These are phyloP conservation scores for Catotricha subobsoleta DNA, from an alignment of 2,888 invertebrate species.

Conservation along the genomic window DNA sequence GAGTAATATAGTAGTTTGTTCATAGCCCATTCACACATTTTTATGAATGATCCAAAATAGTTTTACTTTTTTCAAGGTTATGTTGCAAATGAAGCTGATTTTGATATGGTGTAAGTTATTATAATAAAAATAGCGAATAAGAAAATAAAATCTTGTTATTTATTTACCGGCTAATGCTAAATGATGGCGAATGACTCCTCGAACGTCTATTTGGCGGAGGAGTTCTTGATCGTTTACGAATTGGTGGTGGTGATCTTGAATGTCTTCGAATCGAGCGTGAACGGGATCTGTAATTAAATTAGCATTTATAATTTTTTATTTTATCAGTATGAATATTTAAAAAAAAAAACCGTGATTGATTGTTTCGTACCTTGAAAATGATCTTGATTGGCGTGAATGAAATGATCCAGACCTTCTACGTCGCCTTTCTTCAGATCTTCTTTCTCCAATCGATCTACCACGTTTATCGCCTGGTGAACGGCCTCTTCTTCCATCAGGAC, in stretches of 20 bases:
- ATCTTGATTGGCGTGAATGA: constrained; percentile 14
- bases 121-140: no score
- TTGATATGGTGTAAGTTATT: no score
- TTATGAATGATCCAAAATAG: no score
- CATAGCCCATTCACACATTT: no score
- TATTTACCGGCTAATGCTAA: constrained; percentile 15
- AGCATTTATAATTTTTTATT: not conserved
- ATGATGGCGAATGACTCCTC: constrained; percentile 17
- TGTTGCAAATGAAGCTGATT: no score
- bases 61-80: no score
- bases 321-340: no score
- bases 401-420: constrained; percentile 9
- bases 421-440: constrained; percentile 18
- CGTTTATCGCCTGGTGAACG: constrained; percentile 10
- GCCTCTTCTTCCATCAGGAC: constrained; percentile 9
- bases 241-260: constrained; percentile 10
- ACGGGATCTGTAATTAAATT: constrained; percentile 16
- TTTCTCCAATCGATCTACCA: constrained; percentile 19
- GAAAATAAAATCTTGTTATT: not conserved
- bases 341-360: not conserved
- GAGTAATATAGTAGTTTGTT: no score
- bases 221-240: constrained; percentile 18
- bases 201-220: constrained; percentile 16
- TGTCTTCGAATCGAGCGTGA: constrained; percentile 14
- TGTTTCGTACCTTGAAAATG: constrained; percentile 13